These are phyloP conservation scores for Parus major DNA, from an alignment of 2,113 vertebrate species.

Conservation along the genomic window DNA sequence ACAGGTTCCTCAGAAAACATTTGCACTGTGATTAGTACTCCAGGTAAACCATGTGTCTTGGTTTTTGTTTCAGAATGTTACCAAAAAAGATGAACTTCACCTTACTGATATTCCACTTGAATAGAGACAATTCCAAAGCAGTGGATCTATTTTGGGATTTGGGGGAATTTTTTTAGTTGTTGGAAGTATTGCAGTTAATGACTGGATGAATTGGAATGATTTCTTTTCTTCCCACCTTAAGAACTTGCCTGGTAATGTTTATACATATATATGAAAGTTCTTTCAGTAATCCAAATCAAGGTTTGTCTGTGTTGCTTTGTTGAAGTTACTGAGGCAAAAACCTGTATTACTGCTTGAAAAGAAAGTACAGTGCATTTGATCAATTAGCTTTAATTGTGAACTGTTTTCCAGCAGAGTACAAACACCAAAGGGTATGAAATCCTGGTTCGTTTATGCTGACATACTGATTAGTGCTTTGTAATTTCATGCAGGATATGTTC, in stretches of 20 bases:
- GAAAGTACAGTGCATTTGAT: constrained; percentile 43
- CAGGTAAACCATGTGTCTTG: not conserved
- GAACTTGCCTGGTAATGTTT: not conserved
- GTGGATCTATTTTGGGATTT: not conserved
- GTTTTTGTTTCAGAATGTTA: constrained; percentile 21
- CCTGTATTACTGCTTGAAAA: constrained; percentile 22
- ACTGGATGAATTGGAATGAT: not conserved
- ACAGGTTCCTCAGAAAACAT: constrained; percentile 38
- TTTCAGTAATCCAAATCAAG: constrained; percentile 11
- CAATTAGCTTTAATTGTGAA: constrained; percentile 46
- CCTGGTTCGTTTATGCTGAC: not conserved
- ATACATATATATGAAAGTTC: not conserved
- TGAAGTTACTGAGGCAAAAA: constrained; percentile 31
- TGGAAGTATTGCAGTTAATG: constrained; percentile 15
- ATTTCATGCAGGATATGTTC: constrained; percentile 34
- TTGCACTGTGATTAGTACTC: constrained; percentile 49
- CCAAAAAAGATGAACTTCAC: not conserved
- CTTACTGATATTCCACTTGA: not conserved
- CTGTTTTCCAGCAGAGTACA: constrained; percentile 49
- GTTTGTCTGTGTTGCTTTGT: constrained; percentile 5
- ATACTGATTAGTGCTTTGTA: constrained; percentile 26
- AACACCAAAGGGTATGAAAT: constrained; percentile 12
- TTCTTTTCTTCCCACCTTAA: not conserved
- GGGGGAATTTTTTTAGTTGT: not conserved
- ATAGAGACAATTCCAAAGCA: constrained; percentile 12